Conservation (phyloP, 2,797 vertebrate species). For the Sandelia bainsii region DNA sequence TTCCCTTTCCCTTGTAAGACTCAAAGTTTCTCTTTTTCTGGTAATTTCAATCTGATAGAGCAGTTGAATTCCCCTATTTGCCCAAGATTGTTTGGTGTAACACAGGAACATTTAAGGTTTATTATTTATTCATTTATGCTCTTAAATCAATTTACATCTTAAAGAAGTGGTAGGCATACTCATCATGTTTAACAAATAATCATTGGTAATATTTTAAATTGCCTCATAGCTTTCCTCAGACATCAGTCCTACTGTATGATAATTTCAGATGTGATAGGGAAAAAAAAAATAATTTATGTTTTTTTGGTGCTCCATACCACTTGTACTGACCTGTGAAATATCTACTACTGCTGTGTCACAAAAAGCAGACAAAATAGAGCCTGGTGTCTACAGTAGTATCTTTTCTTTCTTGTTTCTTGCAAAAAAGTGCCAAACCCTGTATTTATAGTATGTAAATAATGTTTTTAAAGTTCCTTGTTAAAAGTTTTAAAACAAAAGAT, state of each 20-base stretch:
- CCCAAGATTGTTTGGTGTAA: conserved; percentile 15
- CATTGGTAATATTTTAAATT: conserved; percentile 14
- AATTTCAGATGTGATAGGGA: conserved; percentile 22
- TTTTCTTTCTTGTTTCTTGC: conserved; percentile 73
- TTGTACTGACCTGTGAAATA: conserved; percentile 88
- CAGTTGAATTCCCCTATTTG: conserved; percentile 12
- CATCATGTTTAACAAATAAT: conserved; percentile 21
- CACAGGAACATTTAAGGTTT: neutral
- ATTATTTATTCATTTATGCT: neutral
- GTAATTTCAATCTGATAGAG: conserved; percentile 13
- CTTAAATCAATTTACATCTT: conserved; percentile 3
- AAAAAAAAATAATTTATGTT: conserved; percentile 31
- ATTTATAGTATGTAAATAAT: conserved; percentile 97
- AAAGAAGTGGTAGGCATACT: conserved; percentile 12
- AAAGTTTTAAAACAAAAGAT: conserved; percentile 68
- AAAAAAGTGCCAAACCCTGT: conserved; percentile 95
- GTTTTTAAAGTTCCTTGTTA: conserved; percentile 75
- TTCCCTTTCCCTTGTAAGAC: conserved; percentile 28
- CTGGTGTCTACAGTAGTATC: conserved; percentile 38
- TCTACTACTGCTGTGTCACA: conserved; percentile 89
- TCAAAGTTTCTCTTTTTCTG: conserved; percentile 14
- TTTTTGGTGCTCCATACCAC: conserved; percentile 79
- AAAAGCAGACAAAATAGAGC: conserved; percentile 73
- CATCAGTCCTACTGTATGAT: neutral
- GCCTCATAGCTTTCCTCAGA: conserved; percentile 34